These are phyloP conservation scores for Trissolcus brochymenae DNA, from an alignment of 2,888 invertebrate genomes.

Conservation along the genomic window DNA sequence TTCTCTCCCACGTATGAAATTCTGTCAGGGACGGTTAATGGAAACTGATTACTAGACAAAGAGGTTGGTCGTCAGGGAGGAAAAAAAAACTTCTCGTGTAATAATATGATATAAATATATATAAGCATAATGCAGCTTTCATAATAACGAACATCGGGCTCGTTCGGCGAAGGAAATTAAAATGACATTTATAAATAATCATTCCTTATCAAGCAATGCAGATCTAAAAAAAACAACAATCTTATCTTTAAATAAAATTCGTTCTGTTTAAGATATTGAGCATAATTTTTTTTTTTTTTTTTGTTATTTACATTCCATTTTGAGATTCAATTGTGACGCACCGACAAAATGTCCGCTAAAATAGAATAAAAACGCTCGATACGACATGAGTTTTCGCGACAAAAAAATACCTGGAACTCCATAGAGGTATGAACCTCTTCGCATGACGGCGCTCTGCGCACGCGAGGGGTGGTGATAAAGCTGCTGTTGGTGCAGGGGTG, in stretches of 20 bases:
- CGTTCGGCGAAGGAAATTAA: not conserved
- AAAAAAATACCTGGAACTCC: constrained; percentile 63
- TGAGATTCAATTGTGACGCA: not conserved
- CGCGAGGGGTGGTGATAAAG: constrained; percentile 62
- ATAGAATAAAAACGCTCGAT: not conserved
- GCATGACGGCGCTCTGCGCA: constrained; percentile 56
- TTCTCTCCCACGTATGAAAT: constrained; percentile 47
- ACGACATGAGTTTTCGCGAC: not conserved
- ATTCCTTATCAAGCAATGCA: not conserved
- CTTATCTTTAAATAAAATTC: not conserved
- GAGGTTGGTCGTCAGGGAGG: constrained; percentile 24
- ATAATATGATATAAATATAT: constrained; percentile 44
- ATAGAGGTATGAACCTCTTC: constrained; percentile 58
- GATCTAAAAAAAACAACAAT: not conserved
- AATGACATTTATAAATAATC: no score
- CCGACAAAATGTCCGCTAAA: constrained; percentile 8
- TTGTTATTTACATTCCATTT: not conserved
- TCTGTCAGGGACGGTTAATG: constrained; percentile 46
- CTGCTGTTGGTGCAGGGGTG: constrained; percentile 66
- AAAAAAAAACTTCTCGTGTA: constrained; percentile 36
- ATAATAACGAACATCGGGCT: not conserved
- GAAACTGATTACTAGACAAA: constrained; percentile 52
- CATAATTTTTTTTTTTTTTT: not conserved
- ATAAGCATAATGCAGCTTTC: constrained; percentile 9
- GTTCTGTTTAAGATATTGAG: not conserved